phyloP scores from a whole-genome alignment of 1,140 invertebrate species.

The Atopsyche davidsoni region DNA sequence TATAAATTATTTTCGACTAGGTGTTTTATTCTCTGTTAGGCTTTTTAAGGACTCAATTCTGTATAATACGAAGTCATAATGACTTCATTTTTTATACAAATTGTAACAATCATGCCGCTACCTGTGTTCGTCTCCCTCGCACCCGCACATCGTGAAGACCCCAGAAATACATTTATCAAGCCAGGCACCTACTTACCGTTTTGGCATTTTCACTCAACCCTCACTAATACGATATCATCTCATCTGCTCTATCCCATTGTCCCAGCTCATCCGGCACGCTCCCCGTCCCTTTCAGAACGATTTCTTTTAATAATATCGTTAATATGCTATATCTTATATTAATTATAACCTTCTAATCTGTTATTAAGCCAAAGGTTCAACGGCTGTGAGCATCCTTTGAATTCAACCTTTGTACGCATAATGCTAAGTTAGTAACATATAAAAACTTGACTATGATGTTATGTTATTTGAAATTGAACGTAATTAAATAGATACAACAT shows the following conservation, averaged over 20 bases:
- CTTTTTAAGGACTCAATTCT: background rate
- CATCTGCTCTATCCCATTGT: conserved; percentile 8
- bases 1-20: too few species aligned
- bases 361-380: conserved; percentile 19
- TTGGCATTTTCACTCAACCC: conserved; percentile 28
- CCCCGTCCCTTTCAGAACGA: conserved; percentile 9
- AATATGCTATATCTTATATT: conserved; percentile 21
- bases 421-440: too few species aligned
- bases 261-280: background rate
- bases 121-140: too few species aligned
- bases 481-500: too few species aligned
- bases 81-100: too few species aligned
- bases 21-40: too few species aligned
- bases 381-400: too few species aligned
- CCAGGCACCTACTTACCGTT: conserved; percentile 20
- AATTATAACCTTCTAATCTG: conserved; percentile 26
- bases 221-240: conserved; percentile 24
- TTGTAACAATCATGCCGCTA: too few species aligned
- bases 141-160: too few species aligned
- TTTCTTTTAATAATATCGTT: conserved; percentile 22
- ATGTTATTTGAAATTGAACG: too few species aligned
- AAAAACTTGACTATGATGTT: too few species aligned
- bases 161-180: conserved; percentile 26
- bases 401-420: too few species aligned
- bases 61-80: background rate